Percentiles rank a stretch among this genome's conserved stretches.
These are phyloP conservation scores for Metridium senile DNA, from an alignment of 92 coral and sea anemone genomes.

Conservation along the genomic window DNA sequence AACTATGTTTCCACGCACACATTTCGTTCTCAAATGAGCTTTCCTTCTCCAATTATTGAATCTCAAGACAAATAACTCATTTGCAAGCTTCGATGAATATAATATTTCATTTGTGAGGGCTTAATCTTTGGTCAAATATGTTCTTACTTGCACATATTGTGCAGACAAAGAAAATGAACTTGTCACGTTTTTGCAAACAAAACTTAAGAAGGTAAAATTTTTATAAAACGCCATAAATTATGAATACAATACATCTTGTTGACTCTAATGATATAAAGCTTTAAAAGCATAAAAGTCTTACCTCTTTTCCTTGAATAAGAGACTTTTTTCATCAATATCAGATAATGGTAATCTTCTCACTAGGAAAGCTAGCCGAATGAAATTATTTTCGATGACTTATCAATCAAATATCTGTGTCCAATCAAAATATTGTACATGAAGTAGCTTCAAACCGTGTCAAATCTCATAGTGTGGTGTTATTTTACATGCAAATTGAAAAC, in stretches of 20 bases:
- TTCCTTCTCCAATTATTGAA: too few species aligned
- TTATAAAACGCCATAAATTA: background rate
- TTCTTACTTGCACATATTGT: background rate
- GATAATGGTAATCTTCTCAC: too few species aligned
- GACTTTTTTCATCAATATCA: too few species aligned
- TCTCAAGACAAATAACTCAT: too few species aligned
- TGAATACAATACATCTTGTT: background rate
- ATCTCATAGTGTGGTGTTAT: slow-evolving; percentile 3
- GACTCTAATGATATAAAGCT: too few species aligned
- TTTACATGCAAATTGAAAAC: background rate
- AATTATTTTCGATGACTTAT: slow-evolving; percentile 35
- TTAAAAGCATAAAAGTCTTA: too few species aligned
- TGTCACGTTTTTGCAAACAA: slow-evolving; percentile 17
- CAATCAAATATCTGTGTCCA: slow-evolving; percentile 39
- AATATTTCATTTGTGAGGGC: background rate
- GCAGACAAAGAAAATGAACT: slow-evolving; percentile 1
- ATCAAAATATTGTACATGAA: slow-evolving; percentile 13
- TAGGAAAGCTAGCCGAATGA: slow-evolving; percentile 21
- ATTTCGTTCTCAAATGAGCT: background rate
- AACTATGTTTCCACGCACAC: slow-evolving; percentile 1
- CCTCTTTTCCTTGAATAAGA: too few species aligned
- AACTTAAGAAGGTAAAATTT: background rate
- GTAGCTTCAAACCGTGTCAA: background rate
- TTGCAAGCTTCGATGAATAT: too few species aligned
- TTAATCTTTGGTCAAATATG: background rate